Base-by-base conservation (phyloP, 1,140 invertebrate genomes). In the Neodiprion pinetum region DNA sequence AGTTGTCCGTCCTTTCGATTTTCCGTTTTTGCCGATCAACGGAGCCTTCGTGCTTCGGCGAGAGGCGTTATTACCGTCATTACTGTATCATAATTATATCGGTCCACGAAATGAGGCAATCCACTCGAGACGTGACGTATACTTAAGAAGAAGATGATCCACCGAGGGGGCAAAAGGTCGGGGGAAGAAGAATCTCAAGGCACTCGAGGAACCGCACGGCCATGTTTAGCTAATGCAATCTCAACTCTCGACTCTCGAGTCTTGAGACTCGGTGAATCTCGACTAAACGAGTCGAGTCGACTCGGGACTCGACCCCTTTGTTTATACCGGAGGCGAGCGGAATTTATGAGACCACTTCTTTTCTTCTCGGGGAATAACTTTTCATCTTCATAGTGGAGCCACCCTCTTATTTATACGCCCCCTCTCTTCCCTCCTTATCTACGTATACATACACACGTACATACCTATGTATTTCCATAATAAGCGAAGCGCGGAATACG, bases 181-280 rank as follows among this genome's bases (percentile, higher is more conserved):
- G 53, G 53, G 53, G 53, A 40, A 40, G 28, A 40, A 61, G 53
- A 61, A 61, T 61, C 9, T 61, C 53, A 1, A 61, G 53, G 53
- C 53, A 61, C 47, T 69, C 68, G 68, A 69, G 68, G 28, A 40
- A 5, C 28, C 28, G 11, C 72, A 70, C 12, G 40, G 70, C 49
- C 73, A 77, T 77, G 71, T 79, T 81, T 77, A 78, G 67, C 66
- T 80, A 82, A 82, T 82, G 76, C 76, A 81, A 83, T 83, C 72
- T 74, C 70, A n/a, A 77, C 72, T 74, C 72, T 8, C n/a, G 53
- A 61, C 11, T 61, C 53, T 61, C n/a, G 53, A 9, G 53, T 61
- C n/a, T 9, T 17, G 28, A 40, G 28, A 40, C 28, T 40, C 28
- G 28, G 28, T 40, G 28, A 40, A 40, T 40, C 28, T 40, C 28